Evolutionary conservation across 2,113 vertebrate species (phyloP).

Genomic region (Electrona antarctica): DNA sequence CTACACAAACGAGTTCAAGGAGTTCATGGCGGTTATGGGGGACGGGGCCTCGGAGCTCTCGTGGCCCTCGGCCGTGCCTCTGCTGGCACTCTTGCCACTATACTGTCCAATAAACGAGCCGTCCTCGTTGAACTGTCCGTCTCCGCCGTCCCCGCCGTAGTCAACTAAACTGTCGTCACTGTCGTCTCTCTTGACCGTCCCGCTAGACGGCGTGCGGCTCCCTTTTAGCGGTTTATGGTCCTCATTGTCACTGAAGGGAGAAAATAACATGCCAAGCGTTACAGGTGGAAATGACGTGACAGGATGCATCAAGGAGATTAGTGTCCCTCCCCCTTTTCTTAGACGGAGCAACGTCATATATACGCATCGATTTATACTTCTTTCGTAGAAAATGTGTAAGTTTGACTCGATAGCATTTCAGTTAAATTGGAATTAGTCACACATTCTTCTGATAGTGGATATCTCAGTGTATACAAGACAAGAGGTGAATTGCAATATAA

Average conservation of each 20-base stretch:
- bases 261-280: conserved; percentile 82
- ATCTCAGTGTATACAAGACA: background rate
- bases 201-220: conserved; percentile 94
- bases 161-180: conserved; percentile 99
- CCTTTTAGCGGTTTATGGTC: conserved; percentile 97
- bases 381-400: background rate
- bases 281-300: conserved; percentile 71
- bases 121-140: conserved; percentile 98
- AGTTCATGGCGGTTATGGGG: conserved; percentile 89
- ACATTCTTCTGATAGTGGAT: too few relatives aligned
- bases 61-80: conserved; percentile 90
- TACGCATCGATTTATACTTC: background rate
- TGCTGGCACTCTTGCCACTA: conserved; percentile 91
- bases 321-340: conserved; percentile 59
- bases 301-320: conserved; percentile 61
- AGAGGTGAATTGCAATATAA: conserved; percentile 29
- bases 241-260: conserved; percentile 91
- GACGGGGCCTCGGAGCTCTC: conserved; percentile 96
- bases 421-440: too few relatives aligned
- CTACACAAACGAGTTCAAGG: conserved; percentile 97
- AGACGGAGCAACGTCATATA: conserved; percentile 64
- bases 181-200: conserved; percentile 95
- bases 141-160: conserved; percentile 96
- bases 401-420: too few relatives aligned
- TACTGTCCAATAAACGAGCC: conserved; percentile 99